phyloP scores from a whole-genome alignment of 2,113 vertebrate genomes.

The Gymnocephalus cernua region DNA sequence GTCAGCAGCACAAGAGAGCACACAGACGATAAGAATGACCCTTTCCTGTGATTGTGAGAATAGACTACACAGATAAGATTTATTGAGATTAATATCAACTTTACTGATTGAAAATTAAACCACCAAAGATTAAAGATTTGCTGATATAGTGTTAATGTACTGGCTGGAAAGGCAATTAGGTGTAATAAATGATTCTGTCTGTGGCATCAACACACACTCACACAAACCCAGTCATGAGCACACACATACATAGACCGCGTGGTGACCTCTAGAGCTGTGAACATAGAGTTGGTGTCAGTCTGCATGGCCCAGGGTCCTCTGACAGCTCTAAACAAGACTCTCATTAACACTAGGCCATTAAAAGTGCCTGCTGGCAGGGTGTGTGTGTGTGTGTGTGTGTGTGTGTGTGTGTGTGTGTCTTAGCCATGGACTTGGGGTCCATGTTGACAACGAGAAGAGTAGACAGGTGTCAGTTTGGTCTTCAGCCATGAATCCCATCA shows the following conservation, averaged over 20 bases:
- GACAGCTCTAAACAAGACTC: conserved; percentile 79
- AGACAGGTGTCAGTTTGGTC: conserved; percentile 73
- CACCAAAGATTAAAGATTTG: conserved; percentile 36
- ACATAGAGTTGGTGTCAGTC: conserved; percentile 66
- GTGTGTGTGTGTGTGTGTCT: conserved; percentile 11
- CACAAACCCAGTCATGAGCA: background rate
- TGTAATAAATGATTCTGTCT: conserved; percentile 33
- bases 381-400: conserved; percentile 21
- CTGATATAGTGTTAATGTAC: conserved; percentile 38
- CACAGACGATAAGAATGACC: conserved; percentile 27
- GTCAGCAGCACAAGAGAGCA: conserved; percentile 5
- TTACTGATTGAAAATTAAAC: conserved; percentile 57
- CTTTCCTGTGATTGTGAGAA: conserved; percentile 3
- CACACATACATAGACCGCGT: conserved; percentile 2
- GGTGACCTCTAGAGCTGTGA: conserved; percentile 70
- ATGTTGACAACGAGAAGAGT: conserved; percentile 53
- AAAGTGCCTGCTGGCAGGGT: conserved; percentile 53
- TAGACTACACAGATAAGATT: conserved; percentile 39
- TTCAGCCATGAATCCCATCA: conserved; percentile 27
- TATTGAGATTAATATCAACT: conserved; percentile 42
- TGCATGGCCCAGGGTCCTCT: conserved; percentile 70
- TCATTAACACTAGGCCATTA: conserved; percentile 80
- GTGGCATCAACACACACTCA: conserved; percentile 19
- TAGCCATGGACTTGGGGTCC: conserved; percentile 12
- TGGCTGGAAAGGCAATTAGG: conserved; percentile 33